phyloP scores from a whole-genome alignment of 2,113 vertebrate genomes.

The Callaeas wilsoni region DNA sequence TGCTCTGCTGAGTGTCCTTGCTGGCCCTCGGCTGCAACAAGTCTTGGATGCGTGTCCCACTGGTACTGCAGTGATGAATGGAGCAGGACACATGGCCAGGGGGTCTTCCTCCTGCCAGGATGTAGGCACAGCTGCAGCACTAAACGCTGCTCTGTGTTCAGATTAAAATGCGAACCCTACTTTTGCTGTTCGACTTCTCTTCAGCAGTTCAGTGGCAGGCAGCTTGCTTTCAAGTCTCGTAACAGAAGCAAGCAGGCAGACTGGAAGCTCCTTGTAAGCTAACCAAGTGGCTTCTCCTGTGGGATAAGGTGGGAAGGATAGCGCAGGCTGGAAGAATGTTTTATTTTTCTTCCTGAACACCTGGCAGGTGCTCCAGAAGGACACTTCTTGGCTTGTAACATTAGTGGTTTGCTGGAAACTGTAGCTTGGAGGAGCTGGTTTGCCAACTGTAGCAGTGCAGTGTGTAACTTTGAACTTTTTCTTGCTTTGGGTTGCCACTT shows the following conservation, averaged over 20 bases:
- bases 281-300: background rate
- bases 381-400: background rate
- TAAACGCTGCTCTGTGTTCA: background rate
- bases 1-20: background rate
- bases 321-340: background rate
- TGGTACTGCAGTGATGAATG: background rate
- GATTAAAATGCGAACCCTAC: background rate
- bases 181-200: background rate
- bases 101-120: background rate
- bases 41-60: fast-evolving
- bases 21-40: too few species aligned
- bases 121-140: background rate
- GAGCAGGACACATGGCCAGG: background rate
- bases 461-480: background rate
- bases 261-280: background rate
- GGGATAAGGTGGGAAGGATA: background rate
- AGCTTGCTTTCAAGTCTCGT: background rate
- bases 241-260: background rate
- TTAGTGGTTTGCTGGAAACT: background rate
- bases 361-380: background rate
- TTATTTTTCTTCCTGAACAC: background rate
- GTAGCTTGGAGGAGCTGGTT: background rate
- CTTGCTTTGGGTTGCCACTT: background rate
- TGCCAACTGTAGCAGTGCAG: background rate
- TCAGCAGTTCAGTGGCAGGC: background rate